A percentile compares a stretch with the other conserved stretches of the same genome.
These are phyloP conservation scores for Pedionomus torquatus DNA, from an alignment of 2,113 vertebrate species.

Conservation along the genomic window DNA sequence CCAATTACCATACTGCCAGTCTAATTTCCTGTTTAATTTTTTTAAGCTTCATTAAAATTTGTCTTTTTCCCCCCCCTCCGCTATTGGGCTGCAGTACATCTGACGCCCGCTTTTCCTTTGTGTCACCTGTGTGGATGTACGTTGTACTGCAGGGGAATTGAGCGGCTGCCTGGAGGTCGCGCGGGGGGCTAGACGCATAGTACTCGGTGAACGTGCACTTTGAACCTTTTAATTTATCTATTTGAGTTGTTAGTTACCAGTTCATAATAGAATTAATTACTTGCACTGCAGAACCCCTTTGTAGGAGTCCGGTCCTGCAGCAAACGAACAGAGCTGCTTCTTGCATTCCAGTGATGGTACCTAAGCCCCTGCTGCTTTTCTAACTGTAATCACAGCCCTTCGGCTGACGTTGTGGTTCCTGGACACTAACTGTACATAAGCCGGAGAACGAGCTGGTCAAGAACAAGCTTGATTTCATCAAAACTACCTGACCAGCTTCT, in stretches of 20 bases:
- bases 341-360: neutral
- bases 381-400: neutral
- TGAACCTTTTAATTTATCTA: neutral
- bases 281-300: neutral
- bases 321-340: neutral
- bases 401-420: neutral
- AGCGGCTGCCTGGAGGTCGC: neutral
- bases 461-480: neutral
- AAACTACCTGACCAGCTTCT: fast-evolving
- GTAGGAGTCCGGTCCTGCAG: neutral
- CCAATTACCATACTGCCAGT: neutral
- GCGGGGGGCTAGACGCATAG: neutral
- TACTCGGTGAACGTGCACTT: neutral
- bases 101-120: fast-evolving
- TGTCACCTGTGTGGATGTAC: neutral
- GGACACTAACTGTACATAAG: neutral
- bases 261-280: neutral
- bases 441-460: neutral
- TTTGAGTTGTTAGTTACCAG: neutral
- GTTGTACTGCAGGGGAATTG: neutral
- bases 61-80: no score
- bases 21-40: neutral
- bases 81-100: neutral
- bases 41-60: neutral
- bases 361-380: neutral